phyloP scores from a whole-genome alignment of 2,113 vertebrate species.

The Coreoperca whiteheadi region DNA sequence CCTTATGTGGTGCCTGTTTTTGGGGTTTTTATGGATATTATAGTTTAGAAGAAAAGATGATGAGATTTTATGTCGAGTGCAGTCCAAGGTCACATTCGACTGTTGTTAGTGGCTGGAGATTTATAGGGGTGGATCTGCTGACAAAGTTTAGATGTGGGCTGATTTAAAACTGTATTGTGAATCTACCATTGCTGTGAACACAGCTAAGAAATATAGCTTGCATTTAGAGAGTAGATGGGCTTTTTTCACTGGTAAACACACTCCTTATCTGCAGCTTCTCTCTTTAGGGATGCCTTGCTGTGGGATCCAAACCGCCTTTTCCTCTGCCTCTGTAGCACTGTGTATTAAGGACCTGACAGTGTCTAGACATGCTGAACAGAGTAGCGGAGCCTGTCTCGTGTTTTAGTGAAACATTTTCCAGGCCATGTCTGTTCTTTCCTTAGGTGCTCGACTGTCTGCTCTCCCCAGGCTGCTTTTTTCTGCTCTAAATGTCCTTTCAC shows the following conservation, averaged over 20 bases:
- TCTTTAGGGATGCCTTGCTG: conserved; percentile 43
- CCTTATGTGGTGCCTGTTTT: conserved; percentile 28
- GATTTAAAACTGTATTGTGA: conserved; percentile 62
- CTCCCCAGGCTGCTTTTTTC: conserved; percentile 43
- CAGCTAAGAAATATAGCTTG: conserved; percentile 28
- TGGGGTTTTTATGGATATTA: conserved; percentile 39
- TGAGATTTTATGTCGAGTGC: conserved; percentile 45
- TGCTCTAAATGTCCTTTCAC: conserved; percentile 59
- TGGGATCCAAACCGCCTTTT: conserved; percentile 44
- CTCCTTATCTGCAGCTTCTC: conserved; percentile 44
- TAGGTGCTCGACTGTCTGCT: conserved; percentile 18
- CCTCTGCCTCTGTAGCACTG: conserved; percentile 27
- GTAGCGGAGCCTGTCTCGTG: conserved; percentile 18
- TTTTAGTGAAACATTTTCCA: conserved; percentile 36
- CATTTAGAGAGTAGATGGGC: conserved; percentile 24
- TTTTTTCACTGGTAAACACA: conserved; percentile 43
- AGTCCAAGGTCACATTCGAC: conserved; percentile 54
- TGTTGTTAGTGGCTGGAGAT: conserved; percentile 40
- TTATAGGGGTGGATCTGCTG: conserved; percentile 26
- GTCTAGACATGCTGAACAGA: conserved; percentile 52
- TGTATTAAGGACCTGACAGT: conserved; percentile 18
- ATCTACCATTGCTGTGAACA: conserved; percentile 42
- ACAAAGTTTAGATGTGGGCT: conserved; percentile 36
- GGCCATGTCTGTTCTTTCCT: conserved; percentile 38
- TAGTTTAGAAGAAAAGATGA: conserved; percentile 46